Base-by-base conservation (phyloP, 2,888 invertebrate species). In the Anthophora plumipes region DNA sequence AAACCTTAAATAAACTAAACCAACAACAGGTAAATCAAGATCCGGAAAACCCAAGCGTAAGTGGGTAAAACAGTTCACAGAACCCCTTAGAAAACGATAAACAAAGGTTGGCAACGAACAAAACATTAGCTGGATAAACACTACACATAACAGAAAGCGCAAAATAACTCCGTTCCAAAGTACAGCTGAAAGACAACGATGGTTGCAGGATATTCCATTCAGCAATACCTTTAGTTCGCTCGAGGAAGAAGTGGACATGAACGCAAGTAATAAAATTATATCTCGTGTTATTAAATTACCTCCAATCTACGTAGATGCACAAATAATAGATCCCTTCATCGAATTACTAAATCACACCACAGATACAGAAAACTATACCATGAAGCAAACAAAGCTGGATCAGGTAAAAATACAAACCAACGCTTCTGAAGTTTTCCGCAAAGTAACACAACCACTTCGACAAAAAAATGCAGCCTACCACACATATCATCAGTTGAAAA, bases 291-390 rank as follows among this genome's bases (percentile, higher is more conserved):
- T 22, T 17, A 57, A 57, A 31, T 37, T 37, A 37, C 57, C 22
- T 57, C 31, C 37, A 22, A 39, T 57, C 7, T 57, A 57, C 37
- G 37, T 57, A n/a, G n/a, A n/a, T n/a, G n/a, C n/a, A n/a, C n/a
- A n/a, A n/a, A n/a, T n/a, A n/a, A n/a, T n/a, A n/a, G 17, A n/a
- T 37, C 37, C 17, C 57, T 37, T 57, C 31, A 37, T 57, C 1
- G 39, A 57, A 37, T 9, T 57, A 37, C 17, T 57, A 59, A 59
- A 59, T 39, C 9, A 39, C 39, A 39, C 37, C 6, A 39, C 39
- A 59, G 59, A 39, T n/a, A n/a, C 31, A 57, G 37, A 57, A 37
- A 57, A 39, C 12, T 59, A 59, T 39, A 59, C 17, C 25, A 11
- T 54, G 11, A 55, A 39, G 11, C n/a, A 50, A 6, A 1, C 1